These are phyloP conservation scores for Tetragonula clypearis DNA, from an alignment of 1,140 invertebrate species.

Conservation along the genomic window DNA sequence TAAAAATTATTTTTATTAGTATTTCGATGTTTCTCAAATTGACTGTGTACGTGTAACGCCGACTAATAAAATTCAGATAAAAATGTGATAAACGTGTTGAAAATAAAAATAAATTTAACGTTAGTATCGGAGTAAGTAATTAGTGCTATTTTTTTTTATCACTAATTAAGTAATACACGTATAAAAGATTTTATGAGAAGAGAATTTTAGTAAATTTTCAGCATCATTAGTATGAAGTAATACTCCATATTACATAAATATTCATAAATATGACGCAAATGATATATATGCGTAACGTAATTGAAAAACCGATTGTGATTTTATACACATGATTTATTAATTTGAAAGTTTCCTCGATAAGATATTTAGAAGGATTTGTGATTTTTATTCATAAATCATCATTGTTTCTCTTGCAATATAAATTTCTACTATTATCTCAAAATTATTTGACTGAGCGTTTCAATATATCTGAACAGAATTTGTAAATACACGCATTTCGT, in stretches of 20 bases:
- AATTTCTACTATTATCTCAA: background rate
- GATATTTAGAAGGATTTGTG: background rate
- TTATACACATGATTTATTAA: background rate
- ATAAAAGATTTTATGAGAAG: background rate
- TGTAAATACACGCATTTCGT: too few relatives aligned
- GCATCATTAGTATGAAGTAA: too few relatives aligned
- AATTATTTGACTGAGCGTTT: too few relatives aligned
- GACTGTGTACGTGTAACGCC: too few relatives aligned
- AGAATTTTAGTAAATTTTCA: too few relatives aligned
- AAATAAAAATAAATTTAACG: background rate
- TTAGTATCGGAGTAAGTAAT: background rate
- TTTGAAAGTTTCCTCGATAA: background rate
- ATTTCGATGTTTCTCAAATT: background rate
- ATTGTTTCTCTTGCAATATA: background rate
- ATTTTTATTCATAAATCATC: background rate
- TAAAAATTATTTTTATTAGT: background rate
- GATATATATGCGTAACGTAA: too few relatives aligned
- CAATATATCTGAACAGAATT: too few relatives aligned
- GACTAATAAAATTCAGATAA: too few relatives aligned
- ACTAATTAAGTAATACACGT: background rate
- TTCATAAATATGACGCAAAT: too few relatives aligned
- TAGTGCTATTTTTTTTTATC: background rate
- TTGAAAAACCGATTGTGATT: too few relatives aligned
- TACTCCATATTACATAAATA: too few relatives aligned
- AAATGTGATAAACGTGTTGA: too few relatives aligned